Evolutionary conservation across 1,140 invertebrate genomes (phyloP).

Genomic region (Uloborus diversus): DNA sequence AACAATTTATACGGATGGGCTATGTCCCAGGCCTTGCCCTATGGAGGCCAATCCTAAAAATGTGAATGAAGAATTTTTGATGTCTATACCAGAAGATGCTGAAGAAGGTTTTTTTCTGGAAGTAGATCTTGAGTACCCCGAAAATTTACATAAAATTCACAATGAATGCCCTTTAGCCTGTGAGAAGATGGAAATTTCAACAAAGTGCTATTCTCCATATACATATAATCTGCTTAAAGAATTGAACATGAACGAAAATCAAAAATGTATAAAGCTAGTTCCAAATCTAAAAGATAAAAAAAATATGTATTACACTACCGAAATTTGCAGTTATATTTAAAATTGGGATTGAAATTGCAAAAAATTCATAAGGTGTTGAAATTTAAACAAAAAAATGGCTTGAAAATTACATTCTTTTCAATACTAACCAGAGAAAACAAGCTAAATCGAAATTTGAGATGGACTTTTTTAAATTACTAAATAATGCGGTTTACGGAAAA

Average conservation of each 20-base stretch:
- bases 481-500: background rate
- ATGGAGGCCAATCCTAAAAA: background rate
- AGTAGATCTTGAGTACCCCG: background rate
- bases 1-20: background rate
- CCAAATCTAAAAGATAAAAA: background rate
- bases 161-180: background rate
- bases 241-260: background rate
- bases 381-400: constrained; percentile 8
- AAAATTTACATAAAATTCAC: background rate
- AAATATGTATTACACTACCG: background rate
- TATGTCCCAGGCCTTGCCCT: background rate
- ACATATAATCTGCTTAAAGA: background rate
- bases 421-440: background rate
- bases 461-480: background rate
- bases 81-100: background rate
- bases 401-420: background rate
- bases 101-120: background rate
- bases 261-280: background rate
- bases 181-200: background rate
- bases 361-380: constrained; percentile 59
- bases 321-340: background rate
- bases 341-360: constrained; percentile 62
- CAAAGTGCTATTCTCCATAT: background rate
- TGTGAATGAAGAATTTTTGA: background rate
- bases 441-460: constrained; percentile 57